Evolutionary conservation across 2,113 vertebrate species (phyloP).

Genomic region (Lates calcarifer): DNA sequence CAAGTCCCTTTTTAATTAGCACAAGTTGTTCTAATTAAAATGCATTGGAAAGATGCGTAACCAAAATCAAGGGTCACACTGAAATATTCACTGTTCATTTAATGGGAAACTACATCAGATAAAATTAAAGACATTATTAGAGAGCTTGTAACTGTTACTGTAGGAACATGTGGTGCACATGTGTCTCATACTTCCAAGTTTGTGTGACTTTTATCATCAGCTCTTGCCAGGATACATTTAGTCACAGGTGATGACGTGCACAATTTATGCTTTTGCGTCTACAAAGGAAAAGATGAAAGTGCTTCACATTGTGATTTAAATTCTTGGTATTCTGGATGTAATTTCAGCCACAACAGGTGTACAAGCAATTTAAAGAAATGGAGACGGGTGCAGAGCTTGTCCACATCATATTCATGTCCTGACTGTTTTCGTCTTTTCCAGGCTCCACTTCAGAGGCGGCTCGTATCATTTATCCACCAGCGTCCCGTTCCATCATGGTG

Average conservation of each 20-base stretch:
- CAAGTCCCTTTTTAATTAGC: not conserved
- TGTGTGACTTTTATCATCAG: constrained; percentile 8
- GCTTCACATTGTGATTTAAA: not conserved
- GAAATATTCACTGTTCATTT: not conserved
- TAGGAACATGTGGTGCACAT: constrained; percentile 30
- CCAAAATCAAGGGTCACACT: not conserved
- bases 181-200: not conserved
- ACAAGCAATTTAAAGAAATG: not conserved
- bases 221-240: constrained; percentile 25
- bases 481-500: constrained; percentile 95
- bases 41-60: not conserved
- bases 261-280: not conserved
- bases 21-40: not conserved
- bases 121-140: not conserved
- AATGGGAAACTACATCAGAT: not conserved
- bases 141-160: not conserved
- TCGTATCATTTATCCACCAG: constrained; percentile 94
- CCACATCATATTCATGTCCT: not conserved
- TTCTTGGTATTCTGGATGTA: not conserved
- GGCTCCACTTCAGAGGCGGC: constrained; percentile 94
- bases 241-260: constrained; percentile 15
- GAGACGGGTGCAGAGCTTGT: not conserved
- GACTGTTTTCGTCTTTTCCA: constrained; percentile 58
- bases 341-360: not conserved
- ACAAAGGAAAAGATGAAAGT: constrained; percentile 36